Evolutionary conservation across 1,140 invertebrate species (phyloP), one percentile per base, ranked within the genome.

Genomic region (Tachypleus tridentatus): DNA sequence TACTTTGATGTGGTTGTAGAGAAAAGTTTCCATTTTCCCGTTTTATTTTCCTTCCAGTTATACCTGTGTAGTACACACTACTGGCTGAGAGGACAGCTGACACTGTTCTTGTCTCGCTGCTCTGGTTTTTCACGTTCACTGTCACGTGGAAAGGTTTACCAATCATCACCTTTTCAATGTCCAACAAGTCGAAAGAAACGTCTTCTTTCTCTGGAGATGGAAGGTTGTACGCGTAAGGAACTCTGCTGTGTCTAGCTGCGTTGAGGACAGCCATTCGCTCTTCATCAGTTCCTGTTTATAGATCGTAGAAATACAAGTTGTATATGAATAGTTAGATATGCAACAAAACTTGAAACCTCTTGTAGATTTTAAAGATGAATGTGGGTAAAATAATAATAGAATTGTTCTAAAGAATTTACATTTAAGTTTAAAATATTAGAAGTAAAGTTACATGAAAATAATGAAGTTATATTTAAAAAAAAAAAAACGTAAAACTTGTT

Each of bases 121-220:
- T 83, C 70, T 64, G 60, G 60, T 70, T 73, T 9, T 10, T 48
- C 51, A 74, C 67, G 57, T 69, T 64, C 3, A 72, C 64, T 7
- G 63, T 66, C 6, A 74, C 67, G 4, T 52, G 59, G 70, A 94
- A 93, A 49, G 87, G 83, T 75, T 91, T 82, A 3, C 91, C 91
- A 70, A 94, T 91, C 69, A 89, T 81, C 60, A 93, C 91, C 70
- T 93, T 87, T 71, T 93, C 89, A 67, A 82, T 80, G 1, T 93
- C 78, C 70, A 88, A 83, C 73, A 95, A 88, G 68, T 90, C 85
- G 72, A 94, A 93, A 64, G 83, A 79, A 53, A 95, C 82, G 59
- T 94, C 91, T 73, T 93, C 93, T 87, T 66, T 87, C 83, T 56
- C 88, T 86, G 72, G 71, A 3, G 70, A 61, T 5, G 72, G 72